These are phyloP conservation scores for Mythimna pallens DNA, from an alignment of 2,888 invertebrate genomes.

Conservation along the genomic window DNA sequence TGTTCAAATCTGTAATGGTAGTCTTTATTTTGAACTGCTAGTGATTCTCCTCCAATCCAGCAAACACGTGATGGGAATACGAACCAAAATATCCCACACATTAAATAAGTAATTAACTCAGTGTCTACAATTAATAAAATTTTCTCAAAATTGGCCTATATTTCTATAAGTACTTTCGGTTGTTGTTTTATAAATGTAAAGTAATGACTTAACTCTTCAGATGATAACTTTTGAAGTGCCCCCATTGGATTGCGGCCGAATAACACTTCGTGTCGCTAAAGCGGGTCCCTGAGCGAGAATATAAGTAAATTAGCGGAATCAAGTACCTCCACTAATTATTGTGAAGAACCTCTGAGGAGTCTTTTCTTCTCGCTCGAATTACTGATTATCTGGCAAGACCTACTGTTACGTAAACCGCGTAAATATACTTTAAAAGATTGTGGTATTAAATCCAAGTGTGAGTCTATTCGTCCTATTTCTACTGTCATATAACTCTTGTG, in stretches of 20 bases:
- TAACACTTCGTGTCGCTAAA: constrained; percentile 49
- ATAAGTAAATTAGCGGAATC: constrained; percentile 56
- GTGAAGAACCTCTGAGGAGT: constrained; percentile 27
- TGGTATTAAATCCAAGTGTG: neutral
- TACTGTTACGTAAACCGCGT: neutral
- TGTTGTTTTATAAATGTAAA: constrained; percentile 12
- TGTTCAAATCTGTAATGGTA: too few species aligned
- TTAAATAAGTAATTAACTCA: constrained; percentile 2
- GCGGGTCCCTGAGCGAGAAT: constrained; percentile 54
- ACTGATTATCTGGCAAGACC: constrained; percentile 5
- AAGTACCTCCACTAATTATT: constrained; percentile 54
- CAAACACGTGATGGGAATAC: too few species aligned
- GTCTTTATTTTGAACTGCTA: too few species aligned
- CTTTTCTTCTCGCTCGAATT: constrained; percentile 22
- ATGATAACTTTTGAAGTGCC: constrained; percentile 40
- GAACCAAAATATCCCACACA: neutral
- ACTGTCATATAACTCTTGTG: neutral
- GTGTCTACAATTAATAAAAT: neutral
- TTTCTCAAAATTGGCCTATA: neutral
- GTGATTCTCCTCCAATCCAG: too few species aligned
- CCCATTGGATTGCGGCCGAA: constrained; percentile 43
- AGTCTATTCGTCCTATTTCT: neutral
- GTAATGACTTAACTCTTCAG: constrained; percentile 38
- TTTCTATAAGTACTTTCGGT: neutral
- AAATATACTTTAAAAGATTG: neutral